Evolutionary conservation across 2,888 invertebrate genomes (phyloP), one percentile per base, ranked within the genome.

Genomic region (Encarsia formosa): DNA sequence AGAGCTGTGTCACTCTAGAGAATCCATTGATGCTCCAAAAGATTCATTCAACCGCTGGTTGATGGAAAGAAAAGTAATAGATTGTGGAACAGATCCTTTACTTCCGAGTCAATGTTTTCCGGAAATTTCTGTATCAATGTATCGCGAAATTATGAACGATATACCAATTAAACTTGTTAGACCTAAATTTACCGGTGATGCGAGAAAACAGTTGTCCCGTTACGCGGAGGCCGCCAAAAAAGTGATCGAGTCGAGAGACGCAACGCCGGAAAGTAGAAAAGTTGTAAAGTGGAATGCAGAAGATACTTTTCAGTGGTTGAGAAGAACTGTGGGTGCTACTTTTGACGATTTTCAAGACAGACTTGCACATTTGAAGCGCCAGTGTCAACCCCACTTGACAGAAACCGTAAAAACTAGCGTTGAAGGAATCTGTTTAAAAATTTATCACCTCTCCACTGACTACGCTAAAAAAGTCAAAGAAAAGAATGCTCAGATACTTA

Each of bases 271-370:
- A 71, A 93, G 95, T 68, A 81, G 97, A 57, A 97, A 97, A 77
- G 90, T 96, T 13, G 96, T 98, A 1, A 97, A 96, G 73, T 97
- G 97, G 97, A 95, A 96, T 77, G 95, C 94, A 0, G 96, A 97
- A 69, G 96, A 97, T 65, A 96, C 95, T 20, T 95, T 97, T 75
- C 91, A 91, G 63, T 97, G 96, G 96, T 74, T 97, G 43, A 81
- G 96, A 69, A 83, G 89, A 67, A 94, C 95, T 9, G 88, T 92
- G 24, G 94, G 93, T 48, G 94, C 95, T 11, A 92, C 91, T 2
- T 94, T 93, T 74, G 93, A 94, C 74, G 93, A 94, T 74, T 94
- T 93, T 73, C 87, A 89, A 78, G 66, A 83, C 58, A 82, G 96
- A 65, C 76, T 97, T 57, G 87, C 89, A 9, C 96, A 97, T 75